Evolutionary conservation across 2,888 invertebrate species (phyloP), one percentile per base, ranked within the genome.

Genomic region (Chalcis sispes): DNA sequence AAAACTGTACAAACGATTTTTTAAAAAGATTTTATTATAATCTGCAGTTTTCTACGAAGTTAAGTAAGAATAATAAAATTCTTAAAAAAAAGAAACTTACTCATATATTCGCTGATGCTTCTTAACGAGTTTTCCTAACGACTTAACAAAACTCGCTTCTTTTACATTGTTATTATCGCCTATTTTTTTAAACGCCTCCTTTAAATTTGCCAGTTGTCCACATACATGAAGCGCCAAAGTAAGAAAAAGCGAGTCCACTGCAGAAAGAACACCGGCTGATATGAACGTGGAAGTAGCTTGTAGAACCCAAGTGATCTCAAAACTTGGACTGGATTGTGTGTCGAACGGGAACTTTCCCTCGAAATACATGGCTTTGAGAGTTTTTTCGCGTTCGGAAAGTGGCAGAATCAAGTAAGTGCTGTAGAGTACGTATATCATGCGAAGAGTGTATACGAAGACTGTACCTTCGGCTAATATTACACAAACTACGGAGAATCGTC

Each of bases 261-360:
- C 3, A 2, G 50, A 13, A 10, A 59, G 65, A 29, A 32, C 29
- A 27, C 62, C 58, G 1, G 65, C 64, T 1, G 75, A 18, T 1
- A 71, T 4, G 10, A 32, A 13, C 0, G 48, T 36, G 0, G 52
- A 58, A 0, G 65, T 15, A 3, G 56, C 1, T 2, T 70, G 71
- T 15, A 59, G 7, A 0, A 2, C n/a, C 71, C 71, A 75, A 3
- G 61, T 65, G 23, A 75, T 65, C 32, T 75, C 71, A 46, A 42
- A 75, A 8, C 15, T 52, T 2, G 75, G 75, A 54, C 61, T 75
- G 5, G 29, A 13, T n/a, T 54, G 23, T 1, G 52, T n/a, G 8
- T 75, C 59, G 7, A 27, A 75, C 0, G 69, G 69, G 25, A 74
- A 74, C n/a, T 32, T 56, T 15, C 46, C 67, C 2, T n/a, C 3